Conservation (phyloP, 1,140 invertebrate species). For the Orchestia grillus region DNA sequence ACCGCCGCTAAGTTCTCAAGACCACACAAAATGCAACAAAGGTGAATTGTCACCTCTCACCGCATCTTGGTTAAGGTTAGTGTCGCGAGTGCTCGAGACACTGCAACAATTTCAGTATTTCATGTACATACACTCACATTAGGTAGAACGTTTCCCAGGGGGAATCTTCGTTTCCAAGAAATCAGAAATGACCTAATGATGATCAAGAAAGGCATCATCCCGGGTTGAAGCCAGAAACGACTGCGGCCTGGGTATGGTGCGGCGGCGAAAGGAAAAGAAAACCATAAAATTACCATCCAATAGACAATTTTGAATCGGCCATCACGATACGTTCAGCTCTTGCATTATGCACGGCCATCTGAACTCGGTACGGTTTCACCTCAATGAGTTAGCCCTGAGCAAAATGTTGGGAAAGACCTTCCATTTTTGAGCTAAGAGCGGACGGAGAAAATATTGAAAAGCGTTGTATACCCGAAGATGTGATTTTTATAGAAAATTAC, state of each 20-base stretch:
- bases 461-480: neutral
- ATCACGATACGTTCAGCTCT: neutral
- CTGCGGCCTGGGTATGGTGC: neutral
- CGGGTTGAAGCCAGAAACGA: neutral
- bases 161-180: too few relatives aligned
- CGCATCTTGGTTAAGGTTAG: too few relatives aligned
- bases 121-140: too few relatives aligned
- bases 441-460: neutral
- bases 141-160: too few relatives aligned
- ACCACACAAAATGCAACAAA: too few relatives aligned
- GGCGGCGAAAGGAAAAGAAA: neutral
- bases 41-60: too few relatives aligned
- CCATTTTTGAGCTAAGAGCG: neutral
- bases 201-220: neutral
- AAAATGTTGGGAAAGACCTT: neutral
- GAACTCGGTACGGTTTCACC: neutral
- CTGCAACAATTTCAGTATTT: too few relatives aligned
- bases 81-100: too few relatives aligned
- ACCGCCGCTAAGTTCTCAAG: too few relatives aligned
- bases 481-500: neutral
- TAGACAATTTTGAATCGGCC: neutral
- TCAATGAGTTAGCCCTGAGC: neutral
- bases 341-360: neutral
- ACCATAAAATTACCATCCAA: neutral
- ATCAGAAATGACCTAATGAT: too few relatives aligned